Conservation (phyloP, 2,113 vertebrate genomes). For the Brachyhypopomus occidentalis region DNA sequence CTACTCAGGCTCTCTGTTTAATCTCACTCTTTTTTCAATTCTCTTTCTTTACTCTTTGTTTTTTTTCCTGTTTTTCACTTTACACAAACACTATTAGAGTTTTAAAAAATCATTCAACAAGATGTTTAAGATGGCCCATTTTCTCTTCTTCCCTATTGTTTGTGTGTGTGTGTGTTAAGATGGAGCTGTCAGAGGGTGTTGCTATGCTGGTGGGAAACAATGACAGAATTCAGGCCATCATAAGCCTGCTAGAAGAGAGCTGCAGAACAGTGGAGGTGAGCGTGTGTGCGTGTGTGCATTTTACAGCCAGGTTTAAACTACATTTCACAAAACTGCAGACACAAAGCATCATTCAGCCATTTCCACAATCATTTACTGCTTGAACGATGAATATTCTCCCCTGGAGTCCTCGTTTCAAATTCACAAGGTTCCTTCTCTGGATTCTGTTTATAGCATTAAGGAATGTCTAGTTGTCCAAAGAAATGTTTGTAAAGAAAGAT, state of each 20-base stretch:
- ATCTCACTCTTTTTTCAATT: not conserved
- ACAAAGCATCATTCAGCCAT: too few species aligned
- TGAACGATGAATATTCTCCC: too few species aligned
- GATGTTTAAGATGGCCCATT: too few species aligned
- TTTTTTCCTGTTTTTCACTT: not conserved
- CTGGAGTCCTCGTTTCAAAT: too few species aligned
- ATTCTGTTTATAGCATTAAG: too few species aligned
- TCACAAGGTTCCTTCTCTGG: too few species aligned
- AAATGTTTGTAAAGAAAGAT: too few species aligned
- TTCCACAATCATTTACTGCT: too few species aligned
- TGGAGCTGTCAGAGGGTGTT: constrained; percentile 88
- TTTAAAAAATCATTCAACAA: too few species aligned
- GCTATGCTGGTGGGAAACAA: constrained; percentile 90
- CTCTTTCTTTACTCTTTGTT: not conserved
- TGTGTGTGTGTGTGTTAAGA: constrained; percentile 67
- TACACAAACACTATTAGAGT: too few species aligned
- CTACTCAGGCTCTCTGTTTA: too few species aligned
- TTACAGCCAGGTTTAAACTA: not conserved
- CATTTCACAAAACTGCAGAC: not conserved
- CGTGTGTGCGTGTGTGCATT: constrained; percentile 38
- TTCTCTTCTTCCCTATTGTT: not conserved
- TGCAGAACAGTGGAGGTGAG: constrained; percentile 82
- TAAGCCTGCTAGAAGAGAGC: constrained; percentile 89
- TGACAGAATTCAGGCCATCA: constrained; percentile 86
- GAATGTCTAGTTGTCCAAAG: too few species aligned